These are phyloP conservation scores for Melanotaenia parkinsoni DNA, from an alignment of 2,797 vertebrate species.

Conservation along the genomic window DNA sequence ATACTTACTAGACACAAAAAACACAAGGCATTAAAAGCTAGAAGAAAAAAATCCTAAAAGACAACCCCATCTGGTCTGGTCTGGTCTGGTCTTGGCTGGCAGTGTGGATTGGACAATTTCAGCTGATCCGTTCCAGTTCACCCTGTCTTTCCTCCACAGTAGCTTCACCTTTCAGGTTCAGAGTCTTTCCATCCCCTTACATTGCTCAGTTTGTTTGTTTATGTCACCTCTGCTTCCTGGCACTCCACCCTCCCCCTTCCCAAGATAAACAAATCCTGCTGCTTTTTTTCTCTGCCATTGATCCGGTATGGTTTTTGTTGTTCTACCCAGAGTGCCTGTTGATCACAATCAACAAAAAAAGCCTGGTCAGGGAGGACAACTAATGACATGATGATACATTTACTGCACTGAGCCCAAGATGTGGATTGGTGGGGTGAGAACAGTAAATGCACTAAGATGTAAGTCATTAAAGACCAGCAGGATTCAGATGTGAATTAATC, in stretches of 20 bases:
- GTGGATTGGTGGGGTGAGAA: constrained; percentile 62
- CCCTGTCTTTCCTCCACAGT: constrained; percentile 60
- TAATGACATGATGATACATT: constrained; percentile 62
- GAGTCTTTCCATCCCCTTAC: constrained; percentile 40
- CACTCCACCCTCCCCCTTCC: constrained; percentile 26
- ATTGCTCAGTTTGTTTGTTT: constrained; percentile 62
- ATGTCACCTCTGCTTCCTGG: constrained; percentile 76
- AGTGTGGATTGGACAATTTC: constrained; percentile 61
- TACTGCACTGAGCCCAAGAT: constrained; percentile 35
- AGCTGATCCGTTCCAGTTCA: constrained; percentile 50
- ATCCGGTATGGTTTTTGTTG: constrained; percentile 26
- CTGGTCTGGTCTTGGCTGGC: background rate
- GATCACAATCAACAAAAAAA: constrained; percentile 73
- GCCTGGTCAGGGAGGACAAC: constrained; percentile 35
- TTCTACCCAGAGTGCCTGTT: constrained; percentile 41
- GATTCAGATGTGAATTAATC: constrained; percentile 18
- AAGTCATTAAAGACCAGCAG: constrained; percentile 25
- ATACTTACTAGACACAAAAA: background rate
- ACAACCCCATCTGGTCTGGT: constrained; percentile 2
- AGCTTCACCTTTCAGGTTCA: constrained; percentile 62
- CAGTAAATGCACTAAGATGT: constrained; percentile 50
- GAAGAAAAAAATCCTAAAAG: background rate
- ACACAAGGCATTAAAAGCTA: background rate
- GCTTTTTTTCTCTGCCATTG: constrained; percentile 38
- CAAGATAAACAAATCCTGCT: constrained; percentile 72